Conservation (phyloP, 2,888 invertebrate species). For the Ethmia dodecea region DNA sequence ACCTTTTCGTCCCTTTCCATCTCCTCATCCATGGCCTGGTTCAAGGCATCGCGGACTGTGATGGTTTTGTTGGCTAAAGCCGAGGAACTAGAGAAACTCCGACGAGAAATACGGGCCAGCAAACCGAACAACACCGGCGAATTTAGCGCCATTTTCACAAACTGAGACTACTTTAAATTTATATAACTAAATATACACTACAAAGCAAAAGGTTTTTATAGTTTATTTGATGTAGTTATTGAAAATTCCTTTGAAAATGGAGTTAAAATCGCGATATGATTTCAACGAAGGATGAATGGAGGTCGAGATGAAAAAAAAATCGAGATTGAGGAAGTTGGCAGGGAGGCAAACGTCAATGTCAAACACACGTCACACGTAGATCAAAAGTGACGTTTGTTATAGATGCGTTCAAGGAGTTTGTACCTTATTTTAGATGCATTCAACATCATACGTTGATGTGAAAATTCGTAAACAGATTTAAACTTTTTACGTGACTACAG, state of each 20-base stretch:
- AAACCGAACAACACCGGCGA: constrained; percentile 55
- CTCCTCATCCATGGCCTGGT: constrained; percentile 97
- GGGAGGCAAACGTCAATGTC: constrained; percentile 12
- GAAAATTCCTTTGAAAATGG: constrained; percentile 51
- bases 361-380: too few relatives aligned
- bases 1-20: constrained; percentile 94
- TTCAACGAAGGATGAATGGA: constrained; percentile 69
- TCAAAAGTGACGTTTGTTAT: too few relatives aligned
- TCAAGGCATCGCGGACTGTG: constrained; percentile 97
- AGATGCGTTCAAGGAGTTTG: not conserved
- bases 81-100: constrained; percentile 61
- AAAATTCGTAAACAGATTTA: not conserved
- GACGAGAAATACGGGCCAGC: constrained; percentile 47
- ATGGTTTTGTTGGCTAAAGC: constrained; percentile 79
- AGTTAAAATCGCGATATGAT: constrained; percentile 40
- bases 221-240: too few relatives aligned
- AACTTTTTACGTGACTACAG: not conserved
- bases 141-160: constrained; percentile 68
- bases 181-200: too few relatives aligned
- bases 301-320: constrained; percentile 36
- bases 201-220: too few relatives aligned
- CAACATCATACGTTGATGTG: not conserved
- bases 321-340: constrained; percentile 8
- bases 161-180: constrained; percentile 21
- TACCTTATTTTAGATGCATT: not conserved